Base-by-base conservation (phyloP, 1,140 invertebrate genomes). In the Brachionus paranguensis region DNA sequence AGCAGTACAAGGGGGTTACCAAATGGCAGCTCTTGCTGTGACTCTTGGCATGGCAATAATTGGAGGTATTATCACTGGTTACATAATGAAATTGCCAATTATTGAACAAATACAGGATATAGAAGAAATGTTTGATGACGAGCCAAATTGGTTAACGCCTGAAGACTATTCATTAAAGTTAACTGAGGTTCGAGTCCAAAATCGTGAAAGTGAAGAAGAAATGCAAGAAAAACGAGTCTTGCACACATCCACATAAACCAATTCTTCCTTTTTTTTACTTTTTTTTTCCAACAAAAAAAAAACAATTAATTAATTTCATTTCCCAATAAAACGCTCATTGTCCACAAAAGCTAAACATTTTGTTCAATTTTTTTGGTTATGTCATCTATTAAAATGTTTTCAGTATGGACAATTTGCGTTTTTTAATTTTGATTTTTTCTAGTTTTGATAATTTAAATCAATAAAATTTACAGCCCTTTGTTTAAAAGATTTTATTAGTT, bases 11-110 rank as follows among this genome's bases (percentile, higher is more conserved):
- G 94, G 93, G 1, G 91, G 91, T 7, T 94, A 92, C 89, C 95
- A 96, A 91, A 88, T 95, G 60, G 88, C 93, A 5, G 93, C 93
- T 2, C 89, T 96, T 7, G 89, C 89, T 3, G 87, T 94, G 5
- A 95, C 94, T 0, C 70, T 96, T 1, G 88, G 88, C 8, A 90
- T 94, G 33, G 92, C 94, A 53, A 90, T 94, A 43, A 90, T 92
- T 78, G 92, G 93, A n/a, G 95, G 95, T 65, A 87, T 93, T 85
- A 85, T 95, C 79, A 94, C 94, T 89, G 95, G 95, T 95, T 89
- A 88, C 33, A 78, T 65, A n/a, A 72, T 78, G 50, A 55, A 47
- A 43, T 12, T 84, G 8, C 70, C 45, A 43, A 76, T 72, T 1
- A 37, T 84, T 17, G 68, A 45, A 64, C 45, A 84, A 84, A 33